Base-by-base conservation (phyloP, 2,888 invertebrate genomes). In the Agriopis marginaria region DNA sequence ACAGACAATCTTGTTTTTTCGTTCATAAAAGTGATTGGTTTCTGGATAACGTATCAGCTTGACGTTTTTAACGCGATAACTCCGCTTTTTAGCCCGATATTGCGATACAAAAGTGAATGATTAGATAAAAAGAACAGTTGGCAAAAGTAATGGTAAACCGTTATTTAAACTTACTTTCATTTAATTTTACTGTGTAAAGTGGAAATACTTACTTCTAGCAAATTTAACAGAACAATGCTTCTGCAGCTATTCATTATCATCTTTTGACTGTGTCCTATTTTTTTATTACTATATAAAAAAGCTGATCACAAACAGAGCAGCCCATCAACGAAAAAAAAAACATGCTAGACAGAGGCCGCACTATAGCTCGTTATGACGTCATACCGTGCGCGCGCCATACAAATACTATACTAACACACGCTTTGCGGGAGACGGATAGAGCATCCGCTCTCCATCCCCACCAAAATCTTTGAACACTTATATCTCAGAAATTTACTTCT, bases 41-140 rank as follows among this genome's bases (percentile, higher is more conserved):
- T 61, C 10, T n/a, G 50, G 61, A 62, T 73, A 68, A 56, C 54
- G 64, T 69, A 75, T 77, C 71, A 51, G 70, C 53, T 69, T n/a
- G 62, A 59, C 64, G 51, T 68, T 72, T 62, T 70, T 68, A 68
- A 70, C 63, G 59, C 67, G 53, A 75, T 72, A 74, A 70, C 63
- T 67, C 50, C 39, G 62, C 14, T 44, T 67, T 67, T 66, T 51
- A 68, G 14, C 54, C 11, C 59, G 60, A 66, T 66, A 66, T 12
- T 42, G 55, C 23, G 72, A 68, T 67, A 69, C 8, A 40, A 68
- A 71, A 70, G 63, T 72, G 62, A 70, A 73, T 66, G 75, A 75
- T 77, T 63, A 77, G 77, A 75, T 75, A 65, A 62, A 56, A 32
- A 47, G 14, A 14, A 44, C 12, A 40, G 11, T 56, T 23, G 40